Conservation (phyloP, 2,113 vertebrate genomes). For the Ornithorhynchus anatinus region DNA sequence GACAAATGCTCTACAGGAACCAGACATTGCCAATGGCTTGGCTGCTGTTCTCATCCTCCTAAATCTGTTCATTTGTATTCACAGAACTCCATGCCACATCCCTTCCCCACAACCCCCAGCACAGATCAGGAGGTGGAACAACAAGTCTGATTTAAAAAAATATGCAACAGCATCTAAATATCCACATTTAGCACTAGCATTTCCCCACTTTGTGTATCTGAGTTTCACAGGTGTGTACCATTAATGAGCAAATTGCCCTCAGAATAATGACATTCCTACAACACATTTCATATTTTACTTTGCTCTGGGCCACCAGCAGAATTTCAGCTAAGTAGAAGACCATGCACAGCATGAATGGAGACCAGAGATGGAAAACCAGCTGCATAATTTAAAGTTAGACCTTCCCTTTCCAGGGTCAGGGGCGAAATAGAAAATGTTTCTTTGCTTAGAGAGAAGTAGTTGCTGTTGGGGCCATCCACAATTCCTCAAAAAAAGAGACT, state of each 20-base stretch:
- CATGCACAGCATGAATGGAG: neutral
- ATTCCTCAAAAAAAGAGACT: too few relatives aligned
- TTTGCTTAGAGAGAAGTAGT: constrained; percentile 31
- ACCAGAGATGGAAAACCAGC: neutral
- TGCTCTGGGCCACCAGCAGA: neutral
- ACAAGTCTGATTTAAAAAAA: constrained; percentile 3
- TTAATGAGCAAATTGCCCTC: constrained; percentile 5
- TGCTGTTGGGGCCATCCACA: constrained; percentile 11
- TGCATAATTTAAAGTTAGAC: neutral
- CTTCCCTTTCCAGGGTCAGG: neutral
- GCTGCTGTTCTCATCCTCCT: neutral
- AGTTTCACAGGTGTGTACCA: constrained; percentile 11
- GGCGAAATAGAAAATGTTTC: constrained; percentile 14
- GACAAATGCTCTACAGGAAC: neutral
- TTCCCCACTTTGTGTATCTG: neutral
- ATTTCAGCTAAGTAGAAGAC: constrained; percentile 5
- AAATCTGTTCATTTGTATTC: neutral
- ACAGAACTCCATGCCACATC: neutral
- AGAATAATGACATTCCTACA: constrained; percentile 4
- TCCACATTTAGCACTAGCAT: neutral
- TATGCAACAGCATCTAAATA: neutral
- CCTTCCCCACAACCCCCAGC: neutral
- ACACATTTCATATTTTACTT: constrained; percentile 35
- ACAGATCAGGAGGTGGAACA: constrained; percentile 5
- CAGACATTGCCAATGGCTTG: neutral